Evolutionary conservation across 2,888 invertebrate genomes (phyloP).

Genomic region (Dendrolimus pini): DNA sequence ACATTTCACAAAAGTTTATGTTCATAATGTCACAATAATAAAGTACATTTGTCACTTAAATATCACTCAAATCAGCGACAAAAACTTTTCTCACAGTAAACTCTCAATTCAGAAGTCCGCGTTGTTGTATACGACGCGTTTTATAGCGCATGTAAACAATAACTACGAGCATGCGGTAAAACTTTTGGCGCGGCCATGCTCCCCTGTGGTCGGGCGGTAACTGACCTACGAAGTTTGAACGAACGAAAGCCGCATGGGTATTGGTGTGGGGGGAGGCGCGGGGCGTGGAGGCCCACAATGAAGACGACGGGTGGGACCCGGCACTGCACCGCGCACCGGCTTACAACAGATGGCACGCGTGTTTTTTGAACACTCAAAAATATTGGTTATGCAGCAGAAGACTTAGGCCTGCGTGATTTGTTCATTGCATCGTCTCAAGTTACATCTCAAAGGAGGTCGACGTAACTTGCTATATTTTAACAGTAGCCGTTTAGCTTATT

Average conservation of each 20-base stretch:
- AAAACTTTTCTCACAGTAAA: slow-evolving; percentile 52
- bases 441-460: slow-evolving; percentile 71
- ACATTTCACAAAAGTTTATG: slow-evolving; percentile 65
- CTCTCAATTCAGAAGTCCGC: slow-evolving; percentile 45
- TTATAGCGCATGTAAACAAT: slow-evolving; percentile 70
- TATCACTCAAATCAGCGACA: slow-evolving; percentile 41
- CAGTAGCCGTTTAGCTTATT: slow-evolving; percentile 28
- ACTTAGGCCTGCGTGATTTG: slow-evolving; percentile 66
- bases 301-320: slow-evolving; percentile 60
- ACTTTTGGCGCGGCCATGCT: slow-evolving; percentile 75
- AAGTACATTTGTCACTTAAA: slow-evolving; percentile 64
- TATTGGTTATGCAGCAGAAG: slow-evolving; percentile 67
- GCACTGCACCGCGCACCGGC: slow-evolving; percentile 52
- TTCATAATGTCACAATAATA: slow-evolving; percentile 57
- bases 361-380: slow-evolving; percentile 69
- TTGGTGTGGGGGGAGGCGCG: slow-evolving; percentile 43
- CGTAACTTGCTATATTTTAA: slow-evolving; percentile 28
- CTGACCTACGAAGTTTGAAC: slow-evolving; percentile 78
- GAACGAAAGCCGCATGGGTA: slow-evolving; percentile 74
- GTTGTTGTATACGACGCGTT: slow-evolving; percentile 48
- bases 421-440: slow-evolving; percentile 56
- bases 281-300: slow-evolving; percentile 46
- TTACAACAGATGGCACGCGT: slow-evolving; percentile 76
- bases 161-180: slow-evolving; percentile 66
- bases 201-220: slow-evolving; percentile 76